These are phyloP conservation scores for Orthosia incerta DNA, from an alignment of 2,888 invertebrate genomes.

Conservation along the genomic window DNA sequence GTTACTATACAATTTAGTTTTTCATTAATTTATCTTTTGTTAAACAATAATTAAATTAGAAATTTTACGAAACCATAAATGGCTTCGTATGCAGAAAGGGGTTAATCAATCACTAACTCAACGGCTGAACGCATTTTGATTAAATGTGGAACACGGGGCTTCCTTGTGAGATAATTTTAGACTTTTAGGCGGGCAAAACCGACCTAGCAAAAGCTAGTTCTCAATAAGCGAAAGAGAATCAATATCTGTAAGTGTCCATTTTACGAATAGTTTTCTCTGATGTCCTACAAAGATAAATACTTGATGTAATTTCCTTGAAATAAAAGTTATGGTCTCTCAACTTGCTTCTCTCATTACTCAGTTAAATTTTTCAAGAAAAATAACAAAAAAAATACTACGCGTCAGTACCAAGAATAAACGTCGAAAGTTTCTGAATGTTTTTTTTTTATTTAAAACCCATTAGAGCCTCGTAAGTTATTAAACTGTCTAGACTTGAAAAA, in stretches of 20 bases:
- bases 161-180: too few species aligned
- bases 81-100: too few species aligned
- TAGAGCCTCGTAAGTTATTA: slow-evolving; percentile 17
- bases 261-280: background rate
- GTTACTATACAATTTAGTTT: too few species aligned
- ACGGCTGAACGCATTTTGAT: too few species aligned
- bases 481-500: slow-evolving; percentile 35
- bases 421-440: background rate
- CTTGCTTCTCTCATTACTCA: background rate
- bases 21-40: too few species aligned
- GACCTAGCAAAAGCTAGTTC: too few species aligned
- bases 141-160: too few species aligned
- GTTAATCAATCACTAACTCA: too few species aligned
- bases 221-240: too few species aligned
- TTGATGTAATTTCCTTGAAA: background rate
- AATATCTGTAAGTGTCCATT: background rate
- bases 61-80: too few species aligned
- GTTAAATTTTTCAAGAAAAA: slow-evolving; percentile 2
- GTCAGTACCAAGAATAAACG: background rate
- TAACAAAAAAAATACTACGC: background rate
- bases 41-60: too few species aligned
- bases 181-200: too few species aligned
- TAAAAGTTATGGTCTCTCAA: background rate
- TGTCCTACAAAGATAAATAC: background rate
- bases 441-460: slow-evolving; percentile 24